phyloP scores from a whole-genome alignment of 1,140 invertebrate genomes.

The Drosophila grimshawi region DNA sequence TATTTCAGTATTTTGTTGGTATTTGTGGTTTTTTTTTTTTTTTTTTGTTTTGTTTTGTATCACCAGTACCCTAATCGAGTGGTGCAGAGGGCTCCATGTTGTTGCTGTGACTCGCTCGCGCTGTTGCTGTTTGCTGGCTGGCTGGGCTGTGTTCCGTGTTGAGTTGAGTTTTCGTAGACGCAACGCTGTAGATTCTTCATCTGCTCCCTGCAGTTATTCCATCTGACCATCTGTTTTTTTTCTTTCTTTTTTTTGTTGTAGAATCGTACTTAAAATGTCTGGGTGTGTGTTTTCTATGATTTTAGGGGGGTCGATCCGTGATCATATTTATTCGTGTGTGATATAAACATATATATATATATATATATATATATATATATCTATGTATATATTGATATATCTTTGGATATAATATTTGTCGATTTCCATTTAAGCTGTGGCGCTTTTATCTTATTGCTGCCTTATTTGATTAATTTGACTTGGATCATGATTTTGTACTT shows the following conservation, averaged over 20 bases:
- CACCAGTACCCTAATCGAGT: constrained; percentile 73
- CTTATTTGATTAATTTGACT: constrained; percentile 32
- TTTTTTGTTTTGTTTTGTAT: constrained; percentile 48
- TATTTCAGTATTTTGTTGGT: constrained; percentile 36
- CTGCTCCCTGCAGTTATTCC: constrained; percentile 27
- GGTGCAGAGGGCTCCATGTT: constrained; percentile 43
- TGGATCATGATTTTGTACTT: constrained; percentile 30
- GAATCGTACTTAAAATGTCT: constrained; percentile 18
- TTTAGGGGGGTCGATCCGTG: constrained; percentile 13
- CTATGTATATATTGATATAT: constrained; percentile 20
- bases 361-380: constrained; percentile 25
- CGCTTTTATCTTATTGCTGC: constrained; percentile 21
- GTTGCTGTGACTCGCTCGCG: constrained; percentile 35
- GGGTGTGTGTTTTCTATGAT: constrained; percentile 30
- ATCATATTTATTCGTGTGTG: constrained; percentile 26
- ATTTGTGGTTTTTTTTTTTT: constrained; percentile 45
- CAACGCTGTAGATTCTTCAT: constrained; percentile 19
- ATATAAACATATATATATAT: constrained; percentile 14
- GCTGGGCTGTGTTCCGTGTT: constrained; percentile 13
- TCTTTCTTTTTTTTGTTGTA: neutral
- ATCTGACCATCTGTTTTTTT: constrained; percentile 5
- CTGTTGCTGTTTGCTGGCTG: constrained; percentile 14
- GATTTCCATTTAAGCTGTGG: constrained; percentile 11
- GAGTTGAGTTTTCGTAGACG: constrained; percentile 10
- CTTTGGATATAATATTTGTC: constrained; percentile 34